Evolutionary conservation across 2,113 vertebrate genomes (phyloP).

Genomic region (Phrynocephalus versicolor): DNA sequence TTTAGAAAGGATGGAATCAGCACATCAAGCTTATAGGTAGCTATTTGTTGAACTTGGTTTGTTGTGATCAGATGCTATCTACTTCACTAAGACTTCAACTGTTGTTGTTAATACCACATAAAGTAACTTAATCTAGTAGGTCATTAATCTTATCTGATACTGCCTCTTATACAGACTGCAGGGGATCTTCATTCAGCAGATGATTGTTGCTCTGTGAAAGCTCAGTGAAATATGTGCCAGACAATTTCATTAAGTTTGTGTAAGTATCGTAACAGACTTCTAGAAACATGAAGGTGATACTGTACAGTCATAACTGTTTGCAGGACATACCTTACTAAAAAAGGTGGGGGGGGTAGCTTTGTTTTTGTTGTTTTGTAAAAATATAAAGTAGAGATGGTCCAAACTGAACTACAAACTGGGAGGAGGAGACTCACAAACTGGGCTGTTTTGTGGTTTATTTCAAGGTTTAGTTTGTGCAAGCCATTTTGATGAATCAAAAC

Average conservation of each 20-base stretch:
- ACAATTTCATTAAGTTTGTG: conserved; percentile 51
- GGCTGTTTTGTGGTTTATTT: too few relatives aligned
- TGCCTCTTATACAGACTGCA: conserved; percentile 29
- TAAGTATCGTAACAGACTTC: not conserved
- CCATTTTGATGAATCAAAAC: too few relatives aligned
- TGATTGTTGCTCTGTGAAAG: conserved; percentile 42
- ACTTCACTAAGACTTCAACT: conserved; percentile 8
- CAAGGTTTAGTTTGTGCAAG: too few relatives aligned
- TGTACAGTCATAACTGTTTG: not conserved
- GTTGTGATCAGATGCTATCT: conserved; percentile 22
- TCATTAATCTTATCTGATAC: conserved; percentile 37
- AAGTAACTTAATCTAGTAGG: conserved; percentile 17
- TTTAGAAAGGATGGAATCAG: too few relatives aligned
- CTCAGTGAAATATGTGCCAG: conserved; percentile 47
- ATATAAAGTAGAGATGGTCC: too few relatives aligned
- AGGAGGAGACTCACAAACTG: too few relatives aligned
- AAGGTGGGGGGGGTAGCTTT: too few relatives aligned
- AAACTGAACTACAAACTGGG: too few relatives aligned
- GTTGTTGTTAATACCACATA: not conserved
- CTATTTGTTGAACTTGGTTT: not conserved
- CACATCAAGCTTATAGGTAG: too few relatives aligned
- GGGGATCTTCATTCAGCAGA: conserved; percentile 47
- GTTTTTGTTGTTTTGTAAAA: too few relatives aligned
- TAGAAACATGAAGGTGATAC: not conserved
- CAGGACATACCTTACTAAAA: not conserved